Percentiles rank a stretch among this genome's conserved stretches.
Evolutionary conservation across 2,888 invertebrate genomes (phyloP).

Genomic region (Byasa hedistus): DNA sequence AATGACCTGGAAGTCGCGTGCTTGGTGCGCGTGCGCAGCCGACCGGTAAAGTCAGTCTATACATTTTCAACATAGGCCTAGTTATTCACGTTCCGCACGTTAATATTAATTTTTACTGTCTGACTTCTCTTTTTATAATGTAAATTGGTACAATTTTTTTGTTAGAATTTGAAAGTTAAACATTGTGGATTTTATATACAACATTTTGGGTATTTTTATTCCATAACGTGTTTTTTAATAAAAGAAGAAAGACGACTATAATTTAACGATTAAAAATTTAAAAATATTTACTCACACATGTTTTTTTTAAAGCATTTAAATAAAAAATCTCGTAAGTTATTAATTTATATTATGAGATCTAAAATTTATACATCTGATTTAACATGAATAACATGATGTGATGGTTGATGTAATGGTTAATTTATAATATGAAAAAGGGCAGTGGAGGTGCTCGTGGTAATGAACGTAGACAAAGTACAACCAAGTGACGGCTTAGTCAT

Average conservation of each 20-base stretch:
- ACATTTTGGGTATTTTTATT: neutral
- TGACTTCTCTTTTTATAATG: neutral
- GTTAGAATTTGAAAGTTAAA: too few species aligned
- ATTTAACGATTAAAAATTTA: neutral
- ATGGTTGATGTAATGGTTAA: neutral
- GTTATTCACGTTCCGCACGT: conserved; percentile 34
- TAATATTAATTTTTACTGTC: conserved; percentile 27
- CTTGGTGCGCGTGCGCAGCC: conserved; percentile 36
- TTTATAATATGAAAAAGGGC: neutral
- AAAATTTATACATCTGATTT: neutral
- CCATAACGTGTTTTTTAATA: neutral
- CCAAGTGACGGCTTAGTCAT: conserved; percentile 17
- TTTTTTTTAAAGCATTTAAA: neutral
- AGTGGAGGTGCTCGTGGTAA: neutral
- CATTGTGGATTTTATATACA: too few species aligned
- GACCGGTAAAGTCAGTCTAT: conserved; percentile 38
- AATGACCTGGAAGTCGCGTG: conserved; percentile 52
- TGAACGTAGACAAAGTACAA: conserved; percentile 22
- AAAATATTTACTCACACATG: too few species aligned
- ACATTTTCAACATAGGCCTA: conserved; percentile 50
- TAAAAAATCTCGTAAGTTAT: neutral
- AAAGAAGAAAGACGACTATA: neutral
- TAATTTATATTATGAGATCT: neutral
- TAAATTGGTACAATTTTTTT: neutral
- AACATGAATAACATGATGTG: neutral